Conservation (phyloP, 2,888 invertebrate species). For the Rhyacophila evoluta region DNA sequence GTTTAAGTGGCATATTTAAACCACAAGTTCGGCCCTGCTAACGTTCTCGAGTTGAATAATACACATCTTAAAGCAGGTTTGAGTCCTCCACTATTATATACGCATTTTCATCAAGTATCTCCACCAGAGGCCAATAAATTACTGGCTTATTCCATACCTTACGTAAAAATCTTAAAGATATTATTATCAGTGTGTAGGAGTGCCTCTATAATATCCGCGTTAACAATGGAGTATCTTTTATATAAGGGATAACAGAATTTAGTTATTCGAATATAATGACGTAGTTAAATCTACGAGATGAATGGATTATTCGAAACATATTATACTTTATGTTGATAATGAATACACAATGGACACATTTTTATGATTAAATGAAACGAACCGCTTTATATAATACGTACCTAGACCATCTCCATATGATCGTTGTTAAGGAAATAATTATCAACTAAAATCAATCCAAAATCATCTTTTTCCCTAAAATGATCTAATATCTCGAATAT, state of each 20-base stretch:
- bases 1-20: too few species aligned
- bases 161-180: neutral
- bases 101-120: constrained; percentile 41
- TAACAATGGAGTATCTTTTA: neutral
- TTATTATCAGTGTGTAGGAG: neutral
- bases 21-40: neutral
- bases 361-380: too few species aligned
- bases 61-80: neutral
- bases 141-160: constrained; percentile 10
- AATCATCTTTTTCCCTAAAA: too few species aligned
- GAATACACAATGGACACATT: too few species aligned
- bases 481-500: too few species aligned
- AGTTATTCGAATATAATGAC: constrained; percentile 14
- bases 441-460: too few species aligned
- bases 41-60: neutral
- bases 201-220: neutral
- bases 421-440: too few species aligned
- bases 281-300: neutral
- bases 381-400: too few species aligned
- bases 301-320: constrained; percentile 1
- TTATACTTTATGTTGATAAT: too few species aligned
- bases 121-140: constrained; percentile 41
- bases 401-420: too few species aligned
- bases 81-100: constrained; percentile 38
- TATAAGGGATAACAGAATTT: neutral